These are phyloP conservation scores for Helogale parvula DNA, from an alignment of 2,113 vertebrate genomes.

Conservation along the genomic window DNA sequence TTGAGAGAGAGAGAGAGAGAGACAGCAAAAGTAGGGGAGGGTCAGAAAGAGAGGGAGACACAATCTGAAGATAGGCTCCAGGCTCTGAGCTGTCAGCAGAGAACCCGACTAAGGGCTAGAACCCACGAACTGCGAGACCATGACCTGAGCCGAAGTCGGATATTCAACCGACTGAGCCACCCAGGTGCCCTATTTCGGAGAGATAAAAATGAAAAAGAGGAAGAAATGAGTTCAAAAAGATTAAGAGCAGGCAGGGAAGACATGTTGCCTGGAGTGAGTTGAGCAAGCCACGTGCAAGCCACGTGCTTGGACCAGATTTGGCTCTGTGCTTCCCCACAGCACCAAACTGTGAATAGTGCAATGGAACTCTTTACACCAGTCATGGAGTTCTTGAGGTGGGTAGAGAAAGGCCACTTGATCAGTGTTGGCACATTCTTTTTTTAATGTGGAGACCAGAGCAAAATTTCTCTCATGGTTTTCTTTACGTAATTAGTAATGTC, in stretches of 20 bases:
- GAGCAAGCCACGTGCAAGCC: fast-evolving
- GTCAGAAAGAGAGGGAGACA: too few species aligned
- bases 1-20: too few species aligned
- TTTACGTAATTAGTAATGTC: background rate
- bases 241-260: background rate
- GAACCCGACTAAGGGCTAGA: too few species aligned
- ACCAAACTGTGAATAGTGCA: background rate
- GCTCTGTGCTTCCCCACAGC: background rate
- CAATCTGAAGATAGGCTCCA: too few species aligned
- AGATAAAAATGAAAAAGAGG: background rate
- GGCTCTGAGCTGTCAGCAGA: too few species aligned
- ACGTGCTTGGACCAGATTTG: background rate
- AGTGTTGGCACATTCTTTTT: background rate
- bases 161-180: too few species aligned
- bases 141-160: too few species aligned
- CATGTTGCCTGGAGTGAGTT: background rate
- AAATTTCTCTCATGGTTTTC: background rate
- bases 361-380: background rate
- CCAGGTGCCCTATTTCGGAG: background rate
- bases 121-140: too few species aligned
- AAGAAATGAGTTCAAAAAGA: background rate
- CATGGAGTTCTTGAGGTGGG: background rate
- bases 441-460: background rate
- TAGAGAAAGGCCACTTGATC: background rate
- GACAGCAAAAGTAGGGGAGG: too few species aligned